These are phyloP conservation scores for Vollenhovia emeryi DNA, from an alignment of 1,140 invertebrate genomes.

Conservation along the genomic window DNA sequence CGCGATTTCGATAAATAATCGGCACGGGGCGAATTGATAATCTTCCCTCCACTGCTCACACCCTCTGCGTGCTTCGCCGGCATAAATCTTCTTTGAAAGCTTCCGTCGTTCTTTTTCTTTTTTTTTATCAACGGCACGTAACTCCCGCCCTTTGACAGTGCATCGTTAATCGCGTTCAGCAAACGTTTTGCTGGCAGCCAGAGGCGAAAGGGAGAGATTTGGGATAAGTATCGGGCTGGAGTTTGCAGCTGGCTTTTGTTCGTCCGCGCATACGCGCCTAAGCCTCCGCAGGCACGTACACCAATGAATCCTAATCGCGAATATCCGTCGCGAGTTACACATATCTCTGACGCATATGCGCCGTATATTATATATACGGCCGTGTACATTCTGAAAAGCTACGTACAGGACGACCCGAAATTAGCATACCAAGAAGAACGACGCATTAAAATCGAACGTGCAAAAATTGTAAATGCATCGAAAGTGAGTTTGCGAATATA, in stretches of 20 bases:
- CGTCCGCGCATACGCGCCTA: constrained; percentile 55
- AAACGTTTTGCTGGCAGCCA: constrained; percentile 46
- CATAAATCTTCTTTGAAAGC: constrained; percentile 50
- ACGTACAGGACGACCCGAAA: neutral
- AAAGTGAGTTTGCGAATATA: neutral
- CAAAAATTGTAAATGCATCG: neutral
- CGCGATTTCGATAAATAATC: constrained; percentile 26
- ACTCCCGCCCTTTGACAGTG: constrained; percentile 15
- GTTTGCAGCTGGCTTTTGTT: constrained; percentile 60
- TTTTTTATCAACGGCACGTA: constrained; percentile 30
- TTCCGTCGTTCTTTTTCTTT: constrained; percentile 31
- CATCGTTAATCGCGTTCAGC: constrained; percentile 61
- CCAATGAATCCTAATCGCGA: constrained; percentile 51
- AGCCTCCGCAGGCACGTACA: constrained; percentile 50
- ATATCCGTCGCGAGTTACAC: constrained; percentile 51
- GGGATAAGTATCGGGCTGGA: constrained; percentile 55
- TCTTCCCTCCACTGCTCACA: neutral
- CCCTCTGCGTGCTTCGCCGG: constrained; percentile 16
- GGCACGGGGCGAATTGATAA: constrained; percentile 21
- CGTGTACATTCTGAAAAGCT: neutral
- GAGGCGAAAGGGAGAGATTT: constrained; percentile 54
- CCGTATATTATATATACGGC: neutral
- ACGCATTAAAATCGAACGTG: neutral
- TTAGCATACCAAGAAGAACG: constrained; percentile 11
- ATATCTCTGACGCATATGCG: neutral